These are phyloP conservation scores for Bubalus kerabau DNA, from an alignment of 2,113 vertebrate species.

Conservation along the genomic window DNA sequence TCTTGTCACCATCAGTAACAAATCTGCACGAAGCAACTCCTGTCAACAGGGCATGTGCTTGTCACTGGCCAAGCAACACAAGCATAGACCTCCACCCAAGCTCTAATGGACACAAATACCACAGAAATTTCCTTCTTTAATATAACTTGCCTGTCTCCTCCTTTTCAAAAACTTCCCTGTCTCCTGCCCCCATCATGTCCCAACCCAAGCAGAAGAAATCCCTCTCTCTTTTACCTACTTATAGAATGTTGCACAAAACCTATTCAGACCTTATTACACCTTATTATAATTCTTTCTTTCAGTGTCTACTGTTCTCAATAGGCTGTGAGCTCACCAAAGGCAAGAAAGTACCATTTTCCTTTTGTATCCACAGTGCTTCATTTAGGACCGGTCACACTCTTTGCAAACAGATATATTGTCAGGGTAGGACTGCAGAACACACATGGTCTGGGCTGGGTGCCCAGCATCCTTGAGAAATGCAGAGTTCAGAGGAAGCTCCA, in stretches of 20 bases:
- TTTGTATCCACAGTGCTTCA: neutral
- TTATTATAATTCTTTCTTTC: neutral
- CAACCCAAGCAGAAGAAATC: neutral
- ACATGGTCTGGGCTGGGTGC: too few species aligned
- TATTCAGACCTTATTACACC: neutral
- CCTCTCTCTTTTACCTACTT: neutral
- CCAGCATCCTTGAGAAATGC: accelerated
- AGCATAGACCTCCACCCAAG: accelerated
- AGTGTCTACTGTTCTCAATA: neutral
- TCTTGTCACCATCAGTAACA: accelerated
- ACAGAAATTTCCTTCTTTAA: neutral
- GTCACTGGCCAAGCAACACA: neutral
- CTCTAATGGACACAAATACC: neutral
- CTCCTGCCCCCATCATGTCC: neutral
- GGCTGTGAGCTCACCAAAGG: neutral
- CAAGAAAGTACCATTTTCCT: neutral
- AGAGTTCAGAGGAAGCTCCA: neutral
- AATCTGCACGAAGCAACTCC: accelerated
- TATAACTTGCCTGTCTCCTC: accelerated
- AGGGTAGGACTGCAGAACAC: neutral
- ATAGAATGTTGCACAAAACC: accelerated
- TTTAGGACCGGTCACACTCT: too few species aligned
- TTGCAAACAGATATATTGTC: too few species aligned
- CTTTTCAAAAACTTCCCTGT: neutral
- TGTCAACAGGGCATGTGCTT: accelerated